These are phyloP conservation scores for Volucella bombylans DNA, from an alignment of 2,888 invertebrate genomes.

Conservation along the genomic window DNA sequence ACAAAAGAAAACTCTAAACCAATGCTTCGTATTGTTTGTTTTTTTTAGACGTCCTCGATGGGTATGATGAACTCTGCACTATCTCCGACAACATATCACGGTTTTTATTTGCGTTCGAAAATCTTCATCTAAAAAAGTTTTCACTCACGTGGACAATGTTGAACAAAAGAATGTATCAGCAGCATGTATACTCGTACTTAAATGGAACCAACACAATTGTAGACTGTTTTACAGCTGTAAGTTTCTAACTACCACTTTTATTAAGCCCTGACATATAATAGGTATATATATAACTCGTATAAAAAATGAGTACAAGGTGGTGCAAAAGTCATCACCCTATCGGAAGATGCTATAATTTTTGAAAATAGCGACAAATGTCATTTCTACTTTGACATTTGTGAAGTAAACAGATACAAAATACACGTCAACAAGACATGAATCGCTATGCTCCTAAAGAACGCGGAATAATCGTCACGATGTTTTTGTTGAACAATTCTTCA, in stretches of 20 bases:
- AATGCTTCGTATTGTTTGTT: not conserved
- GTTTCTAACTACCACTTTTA: constrained; percentile 46
- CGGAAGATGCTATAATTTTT: no score
- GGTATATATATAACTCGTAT: no score
- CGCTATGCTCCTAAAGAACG: no score
- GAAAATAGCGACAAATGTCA: no score
- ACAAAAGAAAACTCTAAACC: not conserved
- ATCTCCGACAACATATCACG: constrained; percentile 85
- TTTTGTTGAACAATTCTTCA: no score
- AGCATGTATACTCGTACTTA: constrained; percentile 80
- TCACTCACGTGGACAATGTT: constrained; percentile 87
- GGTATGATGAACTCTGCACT: constrained; percentile 85
- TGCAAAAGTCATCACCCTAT: no score
- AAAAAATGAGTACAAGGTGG: no score
- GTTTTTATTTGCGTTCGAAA: constrained; percentile 85
- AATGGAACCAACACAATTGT: constrained; percentile 85
- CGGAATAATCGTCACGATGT: no score
- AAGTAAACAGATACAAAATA: no score
- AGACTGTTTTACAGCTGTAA: constrained; percentile 84
- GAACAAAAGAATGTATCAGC: constrained; percentile 87
- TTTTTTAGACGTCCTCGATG: constrained; percentile 84
- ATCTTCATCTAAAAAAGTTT: constrained; percentile 85
- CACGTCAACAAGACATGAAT: no score
- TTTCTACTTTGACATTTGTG: no score
- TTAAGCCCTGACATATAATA: no score